These are phyloP conservation scores for Lasioglossum calceatum DNA, from an alignment of 2,888 invertebrate genomes.

Conservation along the genomic window DNA sequence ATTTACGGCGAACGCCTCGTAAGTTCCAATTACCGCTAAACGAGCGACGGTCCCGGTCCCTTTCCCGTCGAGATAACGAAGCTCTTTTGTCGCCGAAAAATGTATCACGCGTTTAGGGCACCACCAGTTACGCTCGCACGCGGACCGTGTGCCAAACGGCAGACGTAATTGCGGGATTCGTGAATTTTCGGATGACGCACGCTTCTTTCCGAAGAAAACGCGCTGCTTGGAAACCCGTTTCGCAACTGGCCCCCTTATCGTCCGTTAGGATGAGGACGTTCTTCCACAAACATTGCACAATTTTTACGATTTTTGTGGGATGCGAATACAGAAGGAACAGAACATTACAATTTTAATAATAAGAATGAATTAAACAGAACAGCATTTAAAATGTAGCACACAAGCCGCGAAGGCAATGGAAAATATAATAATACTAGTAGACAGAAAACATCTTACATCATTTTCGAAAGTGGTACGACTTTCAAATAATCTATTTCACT, in stretches of 20 bases:
- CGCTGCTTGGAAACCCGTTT: not conserved
- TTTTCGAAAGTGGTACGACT: not conserved
- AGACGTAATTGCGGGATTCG: not conserved
- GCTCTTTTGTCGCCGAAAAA: not conserved
- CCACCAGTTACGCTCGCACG: not conserved
- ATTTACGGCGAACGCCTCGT: constrained; percentile 2
- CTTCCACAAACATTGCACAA: too few species aligned
- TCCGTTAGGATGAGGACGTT: not conserved
- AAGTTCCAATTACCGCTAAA: constrained; percentile 29
- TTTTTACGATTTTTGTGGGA: too few species aligned
- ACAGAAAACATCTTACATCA: not conserved
- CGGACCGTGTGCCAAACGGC: not conserved
- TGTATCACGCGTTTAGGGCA: not conserved
- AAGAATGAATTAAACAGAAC: not conserved
- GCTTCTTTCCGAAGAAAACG: not conserved
- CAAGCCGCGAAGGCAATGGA: not conserved
- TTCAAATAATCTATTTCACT: not conserved
- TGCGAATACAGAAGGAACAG: too few species aligned
- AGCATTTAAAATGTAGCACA: not conserved
- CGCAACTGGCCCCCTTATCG: not conserved
- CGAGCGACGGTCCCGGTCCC: not conserved
- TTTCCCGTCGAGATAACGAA: constrained; percentile 4
- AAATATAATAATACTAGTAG: not conserved
- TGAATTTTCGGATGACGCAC: not conserved
- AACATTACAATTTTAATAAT: too few species aligned